These are phyloP conservation scores for Odontocerum albicorne DNA, from an alignment of 2,888 invertebrate species.

Conservation along the genomic window DNA sequence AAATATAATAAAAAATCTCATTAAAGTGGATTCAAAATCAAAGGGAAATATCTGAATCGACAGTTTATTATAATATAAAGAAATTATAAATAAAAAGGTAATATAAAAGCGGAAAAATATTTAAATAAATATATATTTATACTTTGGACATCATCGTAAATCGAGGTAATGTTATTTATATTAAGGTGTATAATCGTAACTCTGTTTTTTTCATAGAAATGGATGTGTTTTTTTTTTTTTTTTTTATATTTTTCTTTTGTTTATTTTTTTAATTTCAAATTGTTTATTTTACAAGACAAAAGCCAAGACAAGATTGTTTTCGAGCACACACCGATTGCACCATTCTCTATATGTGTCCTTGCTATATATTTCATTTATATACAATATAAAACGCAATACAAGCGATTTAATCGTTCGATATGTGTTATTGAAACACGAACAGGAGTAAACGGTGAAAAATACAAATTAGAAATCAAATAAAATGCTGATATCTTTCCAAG, in stretches of 20 bases:
- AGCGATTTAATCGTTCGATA: too few species aligned
- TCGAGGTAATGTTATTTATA: slow-evolving; percentile 35
- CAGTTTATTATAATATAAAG: background rate
- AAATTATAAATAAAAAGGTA: background rate
- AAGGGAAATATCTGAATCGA: too few species aligned
- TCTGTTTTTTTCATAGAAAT: slow-evolving; percentile 37
- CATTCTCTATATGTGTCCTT: slow-evolving; percentile 22
- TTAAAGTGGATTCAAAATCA: background rate
- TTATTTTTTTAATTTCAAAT: slow-evolving; percentile 33
- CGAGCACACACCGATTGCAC: slow-evolving; percentile 35
- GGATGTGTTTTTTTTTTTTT: slow-evolving; percentile 37
- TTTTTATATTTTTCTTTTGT: slow-evolving; percentile 34
- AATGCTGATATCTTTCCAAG: too few species aligned
- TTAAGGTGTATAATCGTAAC: slow-evolving; percentile 37
- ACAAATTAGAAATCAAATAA: too few species aligned
- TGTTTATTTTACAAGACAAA: slow-evolving; percentile 32
- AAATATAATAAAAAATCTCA: background rate
- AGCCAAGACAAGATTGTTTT: slow-evolving; percentile 37
- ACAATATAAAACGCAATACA: too few species aligned
- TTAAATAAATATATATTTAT: background rate
- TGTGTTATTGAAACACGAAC: too few species aligned
- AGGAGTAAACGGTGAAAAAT: too few species aligned
- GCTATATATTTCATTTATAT: slow-evolving; percentile 1
- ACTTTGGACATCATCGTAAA: slow-evolving; percentile 26
- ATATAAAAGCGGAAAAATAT: background rate